Conservation (phyloP, 1,140 invertebrate species). For the Lepidostoma basale region DNA sequence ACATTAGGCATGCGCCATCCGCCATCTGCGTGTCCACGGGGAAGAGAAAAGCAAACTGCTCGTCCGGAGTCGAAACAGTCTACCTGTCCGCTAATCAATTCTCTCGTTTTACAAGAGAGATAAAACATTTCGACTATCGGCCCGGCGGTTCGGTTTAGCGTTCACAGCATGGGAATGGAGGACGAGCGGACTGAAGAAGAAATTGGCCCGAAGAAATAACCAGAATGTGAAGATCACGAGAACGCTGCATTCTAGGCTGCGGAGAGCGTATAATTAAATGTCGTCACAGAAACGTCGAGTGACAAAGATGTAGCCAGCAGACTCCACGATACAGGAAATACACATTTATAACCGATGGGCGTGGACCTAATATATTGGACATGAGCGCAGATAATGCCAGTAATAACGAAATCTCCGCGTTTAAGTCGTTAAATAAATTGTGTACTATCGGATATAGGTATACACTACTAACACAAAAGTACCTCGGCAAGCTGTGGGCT, state of each 20-base stretch:
- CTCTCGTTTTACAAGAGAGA: not conserved
- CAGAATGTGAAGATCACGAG: not conserved
- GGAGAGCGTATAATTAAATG: not conserved
- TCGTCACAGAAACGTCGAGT: not conserved
- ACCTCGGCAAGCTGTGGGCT: not conserved
- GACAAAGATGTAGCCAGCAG: not conserved
- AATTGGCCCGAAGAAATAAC: not conserved
- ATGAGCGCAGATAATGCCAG: not conserved
- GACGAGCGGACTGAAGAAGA: conserved; percentile 1
- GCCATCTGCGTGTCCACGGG: not conserved
- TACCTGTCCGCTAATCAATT: not conserved
- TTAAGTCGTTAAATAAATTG: not conserved
- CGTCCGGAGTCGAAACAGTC: not conserved
- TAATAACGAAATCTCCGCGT: not conserved
- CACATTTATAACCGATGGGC: not conserved
- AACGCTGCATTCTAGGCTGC: conserved; percentile 23
- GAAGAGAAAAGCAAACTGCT: not conserved
- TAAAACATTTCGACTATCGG: not conserved
- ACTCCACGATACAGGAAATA: conserved; percentile 1
- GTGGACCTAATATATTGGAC: not conserved
- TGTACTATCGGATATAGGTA: not conserved
- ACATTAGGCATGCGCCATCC: not conserved
- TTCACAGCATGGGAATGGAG: not conserved
- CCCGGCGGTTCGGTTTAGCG: not conserved
- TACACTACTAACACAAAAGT: not conserved